These are phyloP conservation scores for Cerastis leucographa DNA, from an alignment of 2,888 invertebrate species.

Conservation along the genomic window DNA sequence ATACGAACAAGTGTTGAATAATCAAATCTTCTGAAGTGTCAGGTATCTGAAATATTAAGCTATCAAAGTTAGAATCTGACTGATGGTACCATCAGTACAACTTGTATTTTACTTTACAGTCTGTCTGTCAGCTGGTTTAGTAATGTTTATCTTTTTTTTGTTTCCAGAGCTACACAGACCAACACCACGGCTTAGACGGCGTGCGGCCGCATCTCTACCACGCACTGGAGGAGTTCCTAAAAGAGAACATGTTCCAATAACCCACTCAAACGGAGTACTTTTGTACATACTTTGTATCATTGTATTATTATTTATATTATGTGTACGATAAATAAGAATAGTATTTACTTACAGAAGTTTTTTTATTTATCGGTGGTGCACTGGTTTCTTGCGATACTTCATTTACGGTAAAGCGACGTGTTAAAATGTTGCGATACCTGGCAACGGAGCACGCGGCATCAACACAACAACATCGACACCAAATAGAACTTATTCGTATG, in stretches of 20 bases:
- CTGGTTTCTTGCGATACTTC: neutral
- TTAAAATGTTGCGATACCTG: neutral
- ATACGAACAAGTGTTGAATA: neutral
- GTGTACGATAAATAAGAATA: slow-evolving; percentile 15
- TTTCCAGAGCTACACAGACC: slow-evolving; percentile 96
- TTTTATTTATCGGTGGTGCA: neutral
- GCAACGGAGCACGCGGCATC: neutral
- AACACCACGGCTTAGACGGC: slow-evolving; percentile 95
- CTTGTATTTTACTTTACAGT: neutral
- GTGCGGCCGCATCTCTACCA: slow-evolving; percentile 97
- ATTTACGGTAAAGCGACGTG: neutral
- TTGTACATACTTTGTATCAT: neutral
- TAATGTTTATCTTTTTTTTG: neutral
- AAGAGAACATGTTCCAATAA: slow-evolving; percentile 78
- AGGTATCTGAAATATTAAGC: neutral
- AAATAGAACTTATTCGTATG: no score
- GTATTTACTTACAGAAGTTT: neutral
- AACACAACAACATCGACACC: no score
- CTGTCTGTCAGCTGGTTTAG: neutral
- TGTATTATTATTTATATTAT: neutral
- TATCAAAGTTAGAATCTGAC: neutral
- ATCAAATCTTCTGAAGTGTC: neutral
- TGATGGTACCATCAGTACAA: neutral
- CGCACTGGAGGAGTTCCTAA: slow-evolving; percentile 95
- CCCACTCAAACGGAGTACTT: neutral